phyloP scores from a whole-genome alignment of 2,888 invertebrate genomes.

The Limnephilus rhombicus region DNA sequence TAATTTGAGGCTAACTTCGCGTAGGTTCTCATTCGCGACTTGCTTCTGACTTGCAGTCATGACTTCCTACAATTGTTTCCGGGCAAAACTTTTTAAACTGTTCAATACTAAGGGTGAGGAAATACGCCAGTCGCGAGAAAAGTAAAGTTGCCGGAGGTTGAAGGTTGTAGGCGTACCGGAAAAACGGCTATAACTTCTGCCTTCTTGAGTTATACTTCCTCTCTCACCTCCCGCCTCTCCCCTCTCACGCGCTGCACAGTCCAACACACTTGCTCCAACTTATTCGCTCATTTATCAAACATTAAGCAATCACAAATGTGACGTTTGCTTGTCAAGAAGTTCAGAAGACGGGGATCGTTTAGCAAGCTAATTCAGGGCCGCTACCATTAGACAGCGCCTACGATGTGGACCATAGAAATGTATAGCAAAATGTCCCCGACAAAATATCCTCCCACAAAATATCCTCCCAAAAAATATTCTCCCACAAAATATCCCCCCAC shows the following conservation, averaged over 20 bases:
- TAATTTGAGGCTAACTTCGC: background rate
- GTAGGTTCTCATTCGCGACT: background rate
- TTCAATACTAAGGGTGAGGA: constrained; percentile 2
- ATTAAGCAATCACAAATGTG: background rate
- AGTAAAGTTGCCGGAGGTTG: background rate
- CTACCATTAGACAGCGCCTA: background rate
- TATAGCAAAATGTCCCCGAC: no score
- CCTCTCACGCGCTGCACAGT: background rate
- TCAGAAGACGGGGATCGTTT: background rate
- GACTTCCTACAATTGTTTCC: constrained; percentile 3
- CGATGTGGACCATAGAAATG: background rate
- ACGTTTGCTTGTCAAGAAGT: background rate
- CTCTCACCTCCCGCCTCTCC: background rate
- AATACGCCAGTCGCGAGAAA: background rate
- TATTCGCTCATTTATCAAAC: constrained; percentile 1
- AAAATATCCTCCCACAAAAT: no score
- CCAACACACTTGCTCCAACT: constrained; percentile 1
- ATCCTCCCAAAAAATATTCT: no score
- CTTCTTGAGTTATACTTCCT: background rate
- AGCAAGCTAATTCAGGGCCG: background rate
- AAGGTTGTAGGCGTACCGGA: background rate
- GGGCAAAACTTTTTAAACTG: constrained; percentile 18
- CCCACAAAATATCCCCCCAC: no score
- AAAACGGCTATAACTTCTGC: background rate
- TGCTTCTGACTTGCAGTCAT: background rate